phyloP scores from a whole-genome alignment of 1,140 invertebrate species.

The Belonocnema kinseyi region DNA sequence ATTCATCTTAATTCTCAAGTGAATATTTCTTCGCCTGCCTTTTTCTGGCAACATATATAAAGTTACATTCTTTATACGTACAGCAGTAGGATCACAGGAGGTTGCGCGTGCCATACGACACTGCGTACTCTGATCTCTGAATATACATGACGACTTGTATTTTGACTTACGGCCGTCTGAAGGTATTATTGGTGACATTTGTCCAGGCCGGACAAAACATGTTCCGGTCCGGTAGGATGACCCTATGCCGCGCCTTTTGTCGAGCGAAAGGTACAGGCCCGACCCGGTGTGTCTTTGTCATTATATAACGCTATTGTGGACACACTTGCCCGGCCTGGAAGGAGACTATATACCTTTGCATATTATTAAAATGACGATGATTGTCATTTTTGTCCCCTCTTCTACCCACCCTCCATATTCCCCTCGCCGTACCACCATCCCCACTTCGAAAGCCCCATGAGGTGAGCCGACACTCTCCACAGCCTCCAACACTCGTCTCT shows the following conservation, averaged over 20 bases:
- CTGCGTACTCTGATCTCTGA: slow-evolving; percentile 44
- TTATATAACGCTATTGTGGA: slow-evolving; percentile 77
- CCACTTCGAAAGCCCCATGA: slow-evolving; percentile 35
- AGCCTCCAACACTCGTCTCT: slow-evolving; percentile 45
- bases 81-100: not conserved
- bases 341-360: slow-evolving; percentile 70
- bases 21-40: too few relatives aligned
- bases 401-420: slow-evolving; percentile 41
- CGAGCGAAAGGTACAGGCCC: slow-evolving; percentile 71
- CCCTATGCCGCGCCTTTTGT: slow-evolving; percentile 76
- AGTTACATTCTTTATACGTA: too few relatives aligned
- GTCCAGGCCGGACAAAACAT: slow-evolving; percentile 73
- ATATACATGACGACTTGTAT: slow-evolving; percentile 57
- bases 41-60: too few relatives aligned
- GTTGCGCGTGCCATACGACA: slow-evolving; percentile 33
- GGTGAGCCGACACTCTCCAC: slow-evolving; percentile 43
- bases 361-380: slow-evolving; percentile 77
- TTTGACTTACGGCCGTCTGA: slow-evolving; percentile 63
- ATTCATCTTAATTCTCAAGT: too few relatives aligned
- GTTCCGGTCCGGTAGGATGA: slow-evolving; percentile 76
- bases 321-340: slow-evolving; percentile 74
- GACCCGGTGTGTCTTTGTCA: slow-evolving; percentile 73
- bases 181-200: slow-evolving; percentile 70
- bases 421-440: slow-evolving; percentile 30
- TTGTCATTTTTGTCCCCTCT: slow-evolving; percentile 73